phyloP scores from a whole-genome alignment of 2,113 vertebrate genomes.

The Epinephelus lanceolatus region DNA sequence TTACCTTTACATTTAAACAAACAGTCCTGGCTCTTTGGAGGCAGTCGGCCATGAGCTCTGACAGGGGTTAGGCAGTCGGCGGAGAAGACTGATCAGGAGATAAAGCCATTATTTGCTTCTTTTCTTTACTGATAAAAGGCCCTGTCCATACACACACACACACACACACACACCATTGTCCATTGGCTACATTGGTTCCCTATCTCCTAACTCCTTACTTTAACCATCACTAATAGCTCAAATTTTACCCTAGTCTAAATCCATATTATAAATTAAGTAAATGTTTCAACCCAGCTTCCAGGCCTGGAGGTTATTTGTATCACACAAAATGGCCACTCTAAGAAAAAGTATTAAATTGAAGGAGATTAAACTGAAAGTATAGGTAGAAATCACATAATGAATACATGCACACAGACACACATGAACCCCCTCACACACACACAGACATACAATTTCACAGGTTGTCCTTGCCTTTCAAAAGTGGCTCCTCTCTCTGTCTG shows the following conservation, averaged over 20 bases:
- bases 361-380: neutral
- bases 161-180: constrained; percentile 24
- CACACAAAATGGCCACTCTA: neutral
- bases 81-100: constrained; percentile 64
- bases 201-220: neutral
- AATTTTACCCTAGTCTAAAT: neutral
- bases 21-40: constrained; percentile 69
- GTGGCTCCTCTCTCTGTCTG: constrained; percentile 63
- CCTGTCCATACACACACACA: neutral
- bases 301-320: neutral
- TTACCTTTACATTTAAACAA: constrained; percentile 83
- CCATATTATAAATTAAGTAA: neutral
- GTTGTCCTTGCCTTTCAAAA: constrained; percentile 67
- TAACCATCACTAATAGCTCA: neutral
- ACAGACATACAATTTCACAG: constrained; percentile 24
- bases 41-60: constrained; percentile 69
- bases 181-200: constrained; percentile 15
- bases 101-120: constrained; percentile 69
- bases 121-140: constrained; percentile 56
- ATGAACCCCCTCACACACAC: neutral
- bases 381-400: constrained; percentile 8
- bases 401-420: neutral
- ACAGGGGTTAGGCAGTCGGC: constrained; percentile 45
- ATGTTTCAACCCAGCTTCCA: neutral
- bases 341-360: neutral